Evolutionary conservation across 2,113 vertebrate genomes (phyloP).

Genomic region (Ceyx margarethae): DNA sequence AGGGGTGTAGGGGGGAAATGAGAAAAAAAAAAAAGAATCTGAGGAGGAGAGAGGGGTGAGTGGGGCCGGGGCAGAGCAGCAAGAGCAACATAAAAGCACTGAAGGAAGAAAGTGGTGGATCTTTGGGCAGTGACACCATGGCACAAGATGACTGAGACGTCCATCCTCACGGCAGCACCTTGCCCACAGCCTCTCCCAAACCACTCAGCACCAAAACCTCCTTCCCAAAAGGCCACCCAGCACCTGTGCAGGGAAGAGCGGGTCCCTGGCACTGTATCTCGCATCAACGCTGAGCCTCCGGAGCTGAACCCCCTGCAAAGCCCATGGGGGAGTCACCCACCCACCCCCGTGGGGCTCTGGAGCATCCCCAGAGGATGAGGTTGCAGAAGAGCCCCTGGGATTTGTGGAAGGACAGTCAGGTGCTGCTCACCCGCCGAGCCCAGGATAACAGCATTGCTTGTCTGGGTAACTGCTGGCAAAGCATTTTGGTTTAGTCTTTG

Average conservation of each 20-base stretch:
- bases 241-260: slow-evolving; percentile 26
- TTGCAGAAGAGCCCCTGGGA: neutral
- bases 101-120: neutral
- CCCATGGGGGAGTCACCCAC: neutral
- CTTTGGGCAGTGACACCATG: neutral
- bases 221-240: slow-evolving; percentile 31
- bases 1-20: neutral
- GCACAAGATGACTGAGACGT: neutral
- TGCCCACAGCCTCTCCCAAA: neutral
- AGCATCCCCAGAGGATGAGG: neutral
- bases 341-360: accelerated
- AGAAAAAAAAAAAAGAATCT: neutral
- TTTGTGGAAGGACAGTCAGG: neutral
- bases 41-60: neutral
- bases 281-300: neutral
- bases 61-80: neutral
- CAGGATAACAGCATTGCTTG: neutral
- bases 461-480: neutral
- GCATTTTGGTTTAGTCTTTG: neutral
- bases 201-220: neutral
- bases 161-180: slow-evolving; percentile 45
- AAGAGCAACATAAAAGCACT: neutral
- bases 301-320: neutral
- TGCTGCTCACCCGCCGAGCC: neutral
- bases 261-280: neutral